phyloP scores from a whole-genome alignment of 1,140 invertebrate species.

The Zaprionus nigranus region DNA sequence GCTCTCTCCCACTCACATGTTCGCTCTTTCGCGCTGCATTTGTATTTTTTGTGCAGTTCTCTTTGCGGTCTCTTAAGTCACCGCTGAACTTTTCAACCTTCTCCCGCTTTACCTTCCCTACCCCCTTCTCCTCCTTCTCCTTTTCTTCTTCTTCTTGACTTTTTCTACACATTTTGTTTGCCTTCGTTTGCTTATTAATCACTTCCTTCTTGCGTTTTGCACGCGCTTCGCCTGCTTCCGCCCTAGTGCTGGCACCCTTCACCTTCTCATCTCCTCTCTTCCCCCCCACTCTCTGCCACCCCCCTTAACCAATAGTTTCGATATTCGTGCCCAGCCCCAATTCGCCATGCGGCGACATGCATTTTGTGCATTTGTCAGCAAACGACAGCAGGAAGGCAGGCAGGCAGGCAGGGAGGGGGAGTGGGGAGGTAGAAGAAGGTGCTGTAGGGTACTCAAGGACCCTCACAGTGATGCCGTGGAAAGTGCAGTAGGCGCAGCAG shows the following conservation, averaged over 20 bases:
- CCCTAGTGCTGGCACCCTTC: not conserved
- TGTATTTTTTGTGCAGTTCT: conserved; percentile 35
- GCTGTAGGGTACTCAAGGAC: not conserved
- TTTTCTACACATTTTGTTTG: conserved; percentile 36
- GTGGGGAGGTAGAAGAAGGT: not conserved
- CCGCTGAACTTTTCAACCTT: conserved; percentile 23
- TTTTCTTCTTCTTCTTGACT: not conserved
- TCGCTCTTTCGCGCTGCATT: conserved; percentile 26
- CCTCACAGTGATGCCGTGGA: not conserved
- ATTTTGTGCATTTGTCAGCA: conserved; percentile 54
- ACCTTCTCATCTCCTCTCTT: too few species aligned
- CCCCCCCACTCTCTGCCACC: not conserved
- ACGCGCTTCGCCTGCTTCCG: conserved; percentile 30
- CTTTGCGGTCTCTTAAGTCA: conserved; percentile 51
- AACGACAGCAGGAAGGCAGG: conserved; percentile 20
- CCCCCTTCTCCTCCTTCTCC: conserved; percentile 18
- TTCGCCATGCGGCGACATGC: conserved; percentile 34
- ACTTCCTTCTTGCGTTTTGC: conserved; percentile 61
- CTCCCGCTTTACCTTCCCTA: not conserved
- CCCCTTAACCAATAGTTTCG: not conserved
- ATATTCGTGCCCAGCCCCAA: conserved; percentile 21
- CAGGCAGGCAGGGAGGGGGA: not conserved
- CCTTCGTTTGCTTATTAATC: conserved; percentile 63
- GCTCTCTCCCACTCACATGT: conserved; percentile 7
- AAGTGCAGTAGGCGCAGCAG: not conserved